phyloP scores from a whole-genome alignment of 2,113 vertebrate genomes.

The Oreochromis tanganicae region DNA sequence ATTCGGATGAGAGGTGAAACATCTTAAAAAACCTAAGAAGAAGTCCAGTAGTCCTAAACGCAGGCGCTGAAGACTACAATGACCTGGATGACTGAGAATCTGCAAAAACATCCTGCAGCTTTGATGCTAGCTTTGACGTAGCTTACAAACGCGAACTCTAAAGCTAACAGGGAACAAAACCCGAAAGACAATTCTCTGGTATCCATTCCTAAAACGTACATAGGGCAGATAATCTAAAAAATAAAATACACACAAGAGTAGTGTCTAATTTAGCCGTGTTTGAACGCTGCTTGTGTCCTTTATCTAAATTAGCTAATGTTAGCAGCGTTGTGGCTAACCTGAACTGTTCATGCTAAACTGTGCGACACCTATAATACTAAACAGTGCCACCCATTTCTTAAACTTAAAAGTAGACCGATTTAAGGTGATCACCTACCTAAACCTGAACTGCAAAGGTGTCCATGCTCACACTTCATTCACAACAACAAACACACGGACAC shows the following conservation, averaged over 20 bases:
- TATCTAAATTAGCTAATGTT: neutral
- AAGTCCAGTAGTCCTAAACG: neutral
- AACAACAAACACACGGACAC: conserved; percentile 54
- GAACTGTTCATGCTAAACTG: neutral
- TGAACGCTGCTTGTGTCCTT: neutral
- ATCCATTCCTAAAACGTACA: neutral
- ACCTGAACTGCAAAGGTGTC: neutral
- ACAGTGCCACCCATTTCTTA: neutral
- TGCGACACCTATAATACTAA: neutral
- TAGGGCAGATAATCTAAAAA: neutral
- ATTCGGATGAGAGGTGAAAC: neutral
- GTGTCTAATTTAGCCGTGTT: neutral
- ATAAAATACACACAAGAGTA: neutral
- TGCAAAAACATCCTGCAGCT: neutral
- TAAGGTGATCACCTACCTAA: conserved; percentile 12
- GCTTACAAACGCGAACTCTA: neutral
- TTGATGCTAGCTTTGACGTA: neutral
- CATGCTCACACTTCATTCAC: conserved; percentile 45
- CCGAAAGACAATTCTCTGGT: neutral
- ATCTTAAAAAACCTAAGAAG: neutral
- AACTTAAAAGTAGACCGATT: neutral
- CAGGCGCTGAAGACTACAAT: neutral
- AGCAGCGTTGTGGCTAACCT: neutral
- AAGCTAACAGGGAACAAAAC: neutral
- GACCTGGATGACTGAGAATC: neutral